These are phyloP conservation scores for Ommatoiulus sabulosus DNA, from an alignment of 2,888 invertebrate genomes.

Conservation along the genomic window DNA sequence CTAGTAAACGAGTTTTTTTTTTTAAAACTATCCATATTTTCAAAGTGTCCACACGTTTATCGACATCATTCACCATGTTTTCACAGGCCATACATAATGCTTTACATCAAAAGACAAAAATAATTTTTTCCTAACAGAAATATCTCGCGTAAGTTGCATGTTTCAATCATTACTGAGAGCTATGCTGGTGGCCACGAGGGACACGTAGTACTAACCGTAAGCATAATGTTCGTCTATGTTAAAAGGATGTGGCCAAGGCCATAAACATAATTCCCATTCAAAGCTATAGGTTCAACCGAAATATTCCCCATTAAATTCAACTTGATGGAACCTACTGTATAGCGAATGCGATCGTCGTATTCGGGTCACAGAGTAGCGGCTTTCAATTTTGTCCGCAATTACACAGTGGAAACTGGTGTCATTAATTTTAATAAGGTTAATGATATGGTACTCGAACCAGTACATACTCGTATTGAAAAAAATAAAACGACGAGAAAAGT, in stretches of 20 bases:
- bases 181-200: no score
- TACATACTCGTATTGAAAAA: not conserved
- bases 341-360: not conserved
- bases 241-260: conserved; percentile 19
- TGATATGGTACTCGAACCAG: not conserved
- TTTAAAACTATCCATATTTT: no score
- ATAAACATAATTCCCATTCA: not conserved
- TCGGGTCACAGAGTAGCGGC: not conserved
- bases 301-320: not conserved
- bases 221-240: no score
- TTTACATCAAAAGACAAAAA: no score
- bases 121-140: no score
- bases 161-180: no score
- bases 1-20: no score
- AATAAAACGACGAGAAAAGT: not conserved
- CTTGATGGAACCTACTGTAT: not conserved
- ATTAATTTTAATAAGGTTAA: not conserved
- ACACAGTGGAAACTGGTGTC: not conserved
- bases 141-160: no score
- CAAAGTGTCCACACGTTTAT: no score
- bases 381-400: not conserved
- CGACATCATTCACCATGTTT: no score
- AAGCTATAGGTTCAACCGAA: not conserved
- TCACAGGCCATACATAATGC: no score
- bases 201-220: no score